Evolutionary conservation across 2,888 invertebrate genomes (phyloP).

Genomic region (Phyllotreta cruciferae): DNA sequence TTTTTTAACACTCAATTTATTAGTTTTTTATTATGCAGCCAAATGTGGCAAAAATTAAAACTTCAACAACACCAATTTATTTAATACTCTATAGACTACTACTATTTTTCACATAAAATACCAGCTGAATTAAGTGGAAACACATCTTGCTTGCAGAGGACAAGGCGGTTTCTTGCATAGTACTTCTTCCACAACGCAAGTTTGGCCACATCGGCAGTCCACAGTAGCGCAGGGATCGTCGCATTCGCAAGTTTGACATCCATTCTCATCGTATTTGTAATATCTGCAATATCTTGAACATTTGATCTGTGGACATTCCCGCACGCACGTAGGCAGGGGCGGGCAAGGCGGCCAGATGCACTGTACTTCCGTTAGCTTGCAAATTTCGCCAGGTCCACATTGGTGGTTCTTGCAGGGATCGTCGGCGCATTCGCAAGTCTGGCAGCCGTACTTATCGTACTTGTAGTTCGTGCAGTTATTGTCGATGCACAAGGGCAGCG

Average conservation of each 20-base stretch:
- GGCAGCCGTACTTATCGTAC: conserved; percentile 1
- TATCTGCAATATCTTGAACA: not conserved
- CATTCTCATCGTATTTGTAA: conserved; percentile 3
- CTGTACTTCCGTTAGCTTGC: not conserved
- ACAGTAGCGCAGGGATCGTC: conserved; percentile 2
- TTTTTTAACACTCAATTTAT: too few relatives aligned
- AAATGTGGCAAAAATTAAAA: too few relatives aligned
- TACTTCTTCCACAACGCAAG: not conserved
- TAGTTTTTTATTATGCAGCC: too few relatives aligned
- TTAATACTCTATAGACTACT: too few relatives aligned
- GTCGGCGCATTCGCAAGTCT: not conserved
- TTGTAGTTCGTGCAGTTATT: not conserved
- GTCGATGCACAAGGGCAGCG: not conserved
- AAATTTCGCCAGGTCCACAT: not conserved
- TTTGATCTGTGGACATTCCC: not conserved
- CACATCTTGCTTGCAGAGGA: not conserved
- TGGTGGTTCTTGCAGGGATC: not conserved
- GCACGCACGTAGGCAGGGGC: conserved; percentile 1
- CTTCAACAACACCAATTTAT: too few relatives aligned
- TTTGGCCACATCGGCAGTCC: not conserved
- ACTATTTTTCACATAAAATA: too few relatives aligned
- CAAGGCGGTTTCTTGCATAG: conserved; percentile 3
- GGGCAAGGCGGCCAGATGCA: not conserved
- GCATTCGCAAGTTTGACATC: conserved; percentile 6
- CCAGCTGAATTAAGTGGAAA: not conserved